Evolutionary conservation across 2,113 vertebrate species (phyloP), one percentile per base, ranked within the genome.

Genomic region (Corydoras maculifer): DNA sequence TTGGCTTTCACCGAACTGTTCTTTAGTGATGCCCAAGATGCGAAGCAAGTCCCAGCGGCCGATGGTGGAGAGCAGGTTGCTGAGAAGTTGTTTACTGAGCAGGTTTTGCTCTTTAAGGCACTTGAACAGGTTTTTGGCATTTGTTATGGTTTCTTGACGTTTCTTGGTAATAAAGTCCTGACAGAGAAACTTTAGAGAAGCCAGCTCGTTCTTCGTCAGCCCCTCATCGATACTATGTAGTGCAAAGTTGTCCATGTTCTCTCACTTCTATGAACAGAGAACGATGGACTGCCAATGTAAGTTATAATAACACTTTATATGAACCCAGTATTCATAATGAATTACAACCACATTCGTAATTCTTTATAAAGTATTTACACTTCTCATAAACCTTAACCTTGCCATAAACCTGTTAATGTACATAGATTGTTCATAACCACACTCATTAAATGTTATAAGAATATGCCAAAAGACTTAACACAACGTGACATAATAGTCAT

Each of bases 121-220:
- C 3, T 4, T 0, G 7, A 90, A 89, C 10, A 91, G 76, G 0
- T 3, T 68, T 53, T 76, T 85, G 0, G 80, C 88, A 70, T 87
- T 80, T 0, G 0, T 85, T 30, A 88, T 84, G 9, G 7, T 74
- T 69, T 90, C 85, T 53, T 87, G 75, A 0, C 77, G 76, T 75
- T 81, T 90, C 58, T n/a, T 84, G 9, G 59, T 65, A 57, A 91
- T 29, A 0, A 85, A 12, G 61, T 89, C 86, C 1, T n/a, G 68
- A 68, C 88, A 91, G 70, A 91, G 71, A 73, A 90, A 91, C 78
- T 89, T 82, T 35, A 91, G 84, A 0, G 76, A 78, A 0, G 70
- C 82, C 3, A 89, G 86, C 35, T 91, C 87, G 6, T 13, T 35
- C 3, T 82, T 83, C 0, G n/a, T 77, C 35, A 91, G 82, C 35